Base-by-base conservation (phyloP, 2,797 vertebrate species). In the Myoxocephalus aenaeus region DNA sequence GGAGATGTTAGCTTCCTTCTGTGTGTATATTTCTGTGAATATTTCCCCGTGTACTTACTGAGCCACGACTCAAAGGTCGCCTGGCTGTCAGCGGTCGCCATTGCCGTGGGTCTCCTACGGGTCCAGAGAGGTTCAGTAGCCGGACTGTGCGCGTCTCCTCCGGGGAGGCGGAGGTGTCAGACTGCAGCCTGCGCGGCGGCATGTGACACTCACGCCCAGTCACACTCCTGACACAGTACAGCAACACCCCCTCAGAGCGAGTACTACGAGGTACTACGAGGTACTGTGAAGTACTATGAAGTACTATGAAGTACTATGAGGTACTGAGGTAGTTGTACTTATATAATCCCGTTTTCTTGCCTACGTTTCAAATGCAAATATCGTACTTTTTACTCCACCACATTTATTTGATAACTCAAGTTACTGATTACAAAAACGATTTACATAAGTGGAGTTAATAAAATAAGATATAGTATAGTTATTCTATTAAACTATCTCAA, bases 121-220 rank as follows among this genome's bases (percentile, higher is more conserved):
- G 12, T 79, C 15, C 40, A 2, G 63, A 40, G 50, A 1, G 3
- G 58, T 34, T 32, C 1, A 5, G 20, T 1, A 0, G 66, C 17
- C 0, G 77, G 2, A 12, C 14, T 38, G 22, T 1, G 73, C 1
- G 73, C 1, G 75, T 42, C 15, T 72, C 1, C 70, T 5, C 11
- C 3, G 10, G 65, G 29, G 71, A 36, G 62, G 83, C n/a, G 7
- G n/a, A 85, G 80, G 58, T 86, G 89, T 85, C 76, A 82, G 77
- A 71, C 85, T 61, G 77, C 69, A 1, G 62, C 29, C 20, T 67
- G 67, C 63, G 44, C 0, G 50, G 77, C 1, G 86, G 87, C 93
- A 94, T 89, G 94, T 94, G 93, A 94, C 93, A 59, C 77, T 82
- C 87, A 92, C 74, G 72, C 87, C 46, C 81, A 57, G 86, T 79